These are phyloP conservation scores for Paradoxurus hermaphroditus DNA, from an alignment of 2,113 vertebrate genomes.

Conservation along the genomic window DNA sequence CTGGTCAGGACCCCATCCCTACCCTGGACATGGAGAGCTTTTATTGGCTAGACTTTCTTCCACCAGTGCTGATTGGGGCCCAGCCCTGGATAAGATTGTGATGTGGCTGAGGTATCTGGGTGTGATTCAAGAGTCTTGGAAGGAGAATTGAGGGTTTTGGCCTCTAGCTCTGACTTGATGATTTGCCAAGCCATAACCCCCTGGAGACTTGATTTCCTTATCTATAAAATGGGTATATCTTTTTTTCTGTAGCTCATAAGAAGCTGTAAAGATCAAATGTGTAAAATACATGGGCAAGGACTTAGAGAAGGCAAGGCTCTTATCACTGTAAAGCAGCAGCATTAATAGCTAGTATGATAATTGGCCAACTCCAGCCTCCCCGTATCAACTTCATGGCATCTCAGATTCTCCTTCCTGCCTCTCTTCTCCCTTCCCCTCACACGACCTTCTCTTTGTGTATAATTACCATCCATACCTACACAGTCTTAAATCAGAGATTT, in stretches of 20 bases:
- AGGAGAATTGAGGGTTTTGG: background rate
- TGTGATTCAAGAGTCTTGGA: background rate
- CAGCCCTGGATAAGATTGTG: background rate
- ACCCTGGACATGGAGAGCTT: background rate
- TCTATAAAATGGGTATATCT: background rate
- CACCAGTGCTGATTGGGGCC: background rate
- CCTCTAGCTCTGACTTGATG: background rate
- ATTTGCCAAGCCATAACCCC: background rate
- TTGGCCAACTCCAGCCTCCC: background rate
- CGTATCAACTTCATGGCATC: background rate
- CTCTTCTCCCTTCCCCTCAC: background rate
- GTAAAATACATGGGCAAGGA: background rate
- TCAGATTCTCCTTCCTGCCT: background rate
- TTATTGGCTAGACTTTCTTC: background rate
- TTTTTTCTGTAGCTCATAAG: background rate
- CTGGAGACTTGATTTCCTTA: background rate
- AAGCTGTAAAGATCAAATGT: background rate
- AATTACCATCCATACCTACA: background rate
- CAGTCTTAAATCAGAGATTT: background rate
- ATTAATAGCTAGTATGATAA: background rate
- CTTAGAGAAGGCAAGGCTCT: background rate
- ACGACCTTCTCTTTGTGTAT: background rate
- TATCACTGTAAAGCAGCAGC: background rate
- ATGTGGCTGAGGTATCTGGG: background rate
- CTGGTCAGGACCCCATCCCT: background rate